phyloP scores from a whole-genome alignment of 2,888 invertebrate genomes.

The Cheiracanthium punctorium region DNA sequence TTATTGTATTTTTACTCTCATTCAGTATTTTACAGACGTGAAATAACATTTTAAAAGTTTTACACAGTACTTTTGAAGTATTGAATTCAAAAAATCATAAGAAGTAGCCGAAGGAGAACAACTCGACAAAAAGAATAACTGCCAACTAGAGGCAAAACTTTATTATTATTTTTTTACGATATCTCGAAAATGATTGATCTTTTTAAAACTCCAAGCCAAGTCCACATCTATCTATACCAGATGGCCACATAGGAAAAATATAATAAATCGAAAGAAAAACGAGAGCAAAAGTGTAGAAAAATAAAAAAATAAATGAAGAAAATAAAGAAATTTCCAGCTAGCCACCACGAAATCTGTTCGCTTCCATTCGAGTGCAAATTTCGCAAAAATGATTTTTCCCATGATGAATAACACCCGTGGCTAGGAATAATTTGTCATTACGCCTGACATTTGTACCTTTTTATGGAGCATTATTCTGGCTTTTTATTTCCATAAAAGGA shows the following conservation, averaged over 20 bases:
- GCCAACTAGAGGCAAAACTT: background rate
- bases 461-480: conserved; percentile 24
- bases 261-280: background rate
- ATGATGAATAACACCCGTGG: conserved; percentile 53
- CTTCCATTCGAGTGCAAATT: conserved; percentile 26
- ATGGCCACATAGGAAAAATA: background rate
- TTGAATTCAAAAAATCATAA: too few relatives aligned
- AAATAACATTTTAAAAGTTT: too few relatives aligned
- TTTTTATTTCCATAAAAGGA: conserved; percentile 32
- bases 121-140: background rate
- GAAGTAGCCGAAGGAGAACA: too few relatives aligned
- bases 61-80: too few relatives aligned
- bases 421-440: conserved; percentile 63
- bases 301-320: too few relatives aligned
- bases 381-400: conserved; percentile 36
- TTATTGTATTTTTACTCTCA: too few relatives aligned
- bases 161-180: background rate
- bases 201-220: background rate
- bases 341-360: conserved; percentile 8
- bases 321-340: background rate
- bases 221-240: conserved; percentile 8
- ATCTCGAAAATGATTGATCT: conserved; percentile 2
- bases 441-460: conserved; percentile 56
- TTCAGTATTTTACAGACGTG: too few relatives aligned
- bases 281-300: background rate